Evolutionary conservation across 2,888 invertebrate genomes (phyloP), one percentile per base, ranked within the genome.

Genomic region (Machimus rusticus): DNA sequence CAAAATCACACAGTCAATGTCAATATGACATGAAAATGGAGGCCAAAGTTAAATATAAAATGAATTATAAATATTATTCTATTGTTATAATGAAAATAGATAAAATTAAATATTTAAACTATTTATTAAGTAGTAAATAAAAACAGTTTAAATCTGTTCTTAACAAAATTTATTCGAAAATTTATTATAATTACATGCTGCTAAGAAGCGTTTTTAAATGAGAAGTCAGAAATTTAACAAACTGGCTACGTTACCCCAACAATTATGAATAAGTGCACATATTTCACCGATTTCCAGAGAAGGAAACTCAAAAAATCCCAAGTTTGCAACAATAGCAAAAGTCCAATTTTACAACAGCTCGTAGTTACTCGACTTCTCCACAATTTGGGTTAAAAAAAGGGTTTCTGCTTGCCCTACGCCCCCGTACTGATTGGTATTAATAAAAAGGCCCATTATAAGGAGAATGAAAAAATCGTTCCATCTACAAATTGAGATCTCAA

Each of bases 381-480:
- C 4, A 66, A 57, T 23, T 9, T 28, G 66, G 66, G 66, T 23
- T 23, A 66, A 66, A 66, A 57, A 46, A 66, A 66, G 66, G 66
- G 66, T 66, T 66, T 66, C 0, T 8, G 3, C 28, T 66, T 12
- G 28, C 19, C 66, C 66, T 66, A 43, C 43, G 14, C 37, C 23
- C 23, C 14, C 14, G 23, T 14, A 14, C 43, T 43, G 78, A 78
- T 43, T 39, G 78, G 78, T 78, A 78, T 78, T 78, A 78, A 78
- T 78, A 78, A 78, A 78, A 78, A 78, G 39, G 78, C 43, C 78
- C 78, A 78, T 78, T 78, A 78, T 78, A 78, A 78, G 66, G 66
- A 66, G 28, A 66, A 66, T 66, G 66, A 66, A 66, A 66, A 78
- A 78, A 39, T 78, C 78, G 37, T 43, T 78, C 78, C 78, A 78